Base-by-base conservation (phyloP, 1,140 invertebrate species). In the Aporrectodea caliginosa region DNA sequence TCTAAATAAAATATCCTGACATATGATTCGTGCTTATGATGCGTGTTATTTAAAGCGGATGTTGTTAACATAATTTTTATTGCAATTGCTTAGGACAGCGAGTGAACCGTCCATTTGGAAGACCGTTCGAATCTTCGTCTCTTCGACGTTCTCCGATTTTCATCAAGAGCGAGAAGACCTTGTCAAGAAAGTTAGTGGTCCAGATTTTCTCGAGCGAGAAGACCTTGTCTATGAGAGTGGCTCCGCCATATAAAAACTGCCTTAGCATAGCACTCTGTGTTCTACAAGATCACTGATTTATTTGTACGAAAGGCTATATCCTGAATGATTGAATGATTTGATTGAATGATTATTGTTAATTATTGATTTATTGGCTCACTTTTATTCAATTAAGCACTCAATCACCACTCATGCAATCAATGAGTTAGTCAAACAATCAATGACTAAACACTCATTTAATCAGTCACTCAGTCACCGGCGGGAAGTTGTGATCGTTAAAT, bases 111-210 rank as follows among this genome's bases (percentile, higher is more conserved):
- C n/a, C n/a, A n/a, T n/a, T n/a, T 85, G 84, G 84, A 83, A 83
- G 31, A 83, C 84, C 29, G 84, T 88, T 16, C 84, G 85, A 58
- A 73, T 89, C 2, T 89, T 87, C 82, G 84, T 89, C 35, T 87
- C 87, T 16, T 87, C 85, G 0, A 87, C 85, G 68, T 84, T 85
- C 75, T 86, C 87, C 82, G 87, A 88, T 74, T 88, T 89, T 79
- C 84, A 84, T 79, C 83, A 85, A 22, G 88, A 88, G 79, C 83
- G 87, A 78, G 87, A 88, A 75, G 79, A 85, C n/a, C 81, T 88
- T 14, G 83, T 85, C 32, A 88, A 87, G 80, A 83, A 88, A 85
- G 88, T 88, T 79, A 72, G 30, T 71, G 16, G 35, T 58, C 0
- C 27, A 43, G 73, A 32, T 74, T 31, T 32, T n/a, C n/a, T n/a